Conservation (phyloP, 2,113 vertebrate genomes). For the Enhydra lutris region DNA sequence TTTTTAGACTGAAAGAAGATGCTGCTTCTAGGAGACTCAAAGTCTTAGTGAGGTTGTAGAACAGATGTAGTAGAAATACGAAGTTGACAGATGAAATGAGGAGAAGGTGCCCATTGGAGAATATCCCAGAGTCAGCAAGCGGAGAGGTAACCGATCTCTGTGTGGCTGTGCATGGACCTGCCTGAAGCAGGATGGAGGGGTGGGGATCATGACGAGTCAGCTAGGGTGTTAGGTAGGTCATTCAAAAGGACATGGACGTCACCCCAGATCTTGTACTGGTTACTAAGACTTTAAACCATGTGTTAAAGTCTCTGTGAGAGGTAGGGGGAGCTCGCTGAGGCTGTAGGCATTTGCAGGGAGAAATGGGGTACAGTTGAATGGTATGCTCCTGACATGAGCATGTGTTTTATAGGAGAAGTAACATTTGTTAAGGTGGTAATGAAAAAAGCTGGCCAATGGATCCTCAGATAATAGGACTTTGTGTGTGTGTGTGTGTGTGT, state of each 20-base stretch:
- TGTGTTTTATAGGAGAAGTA: neutral
- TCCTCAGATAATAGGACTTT: neutral
- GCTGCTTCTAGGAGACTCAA: neutral
- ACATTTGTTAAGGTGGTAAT: neutral
- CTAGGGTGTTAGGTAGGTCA: neutral
- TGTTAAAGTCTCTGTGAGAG: neutral
- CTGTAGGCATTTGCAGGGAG: neutral
- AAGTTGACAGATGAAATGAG: neutral
- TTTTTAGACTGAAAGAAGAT: neutral
- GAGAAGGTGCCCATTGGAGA: neutral
- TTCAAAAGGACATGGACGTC: neutral
- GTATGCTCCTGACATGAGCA: neutral
- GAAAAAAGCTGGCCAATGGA: neutral
- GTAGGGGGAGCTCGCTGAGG: neutral
- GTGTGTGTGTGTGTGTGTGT: too few species aligned
- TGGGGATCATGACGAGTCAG: neutral
- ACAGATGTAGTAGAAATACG: neutral
- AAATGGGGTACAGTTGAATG: neutral
- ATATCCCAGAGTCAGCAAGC: neutral
- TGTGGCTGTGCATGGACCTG: accelerated
- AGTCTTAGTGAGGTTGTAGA: neutral
- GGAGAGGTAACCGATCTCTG: neutral
- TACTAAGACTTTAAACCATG: neutral
- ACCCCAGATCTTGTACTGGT: neutral
- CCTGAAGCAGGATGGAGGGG: neutral